phyloP scores from a whole-genome alignment of 1,140 invertebrate genomes.

The Drosophila leontia region DNA sequence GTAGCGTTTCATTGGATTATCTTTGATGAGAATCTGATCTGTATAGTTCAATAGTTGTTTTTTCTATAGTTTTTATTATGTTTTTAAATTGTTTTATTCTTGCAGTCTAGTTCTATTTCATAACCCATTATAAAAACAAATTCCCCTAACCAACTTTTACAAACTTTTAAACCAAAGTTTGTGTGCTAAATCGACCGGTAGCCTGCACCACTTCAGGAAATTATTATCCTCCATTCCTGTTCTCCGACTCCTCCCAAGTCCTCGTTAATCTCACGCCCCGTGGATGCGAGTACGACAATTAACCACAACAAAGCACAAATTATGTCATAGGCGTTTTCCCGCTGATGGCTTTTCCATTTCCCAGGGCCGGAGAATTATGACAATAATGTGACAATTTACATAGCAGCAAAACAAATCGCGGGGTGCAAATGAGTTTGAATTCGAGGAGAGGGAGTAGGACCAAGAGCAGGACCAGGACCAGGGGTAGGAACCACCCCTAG shows the following conservation, averaged over 20 bases:
- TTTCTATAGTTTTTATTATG: neutral
- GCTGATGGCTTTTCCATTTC: slow-evolving; percentile 74
- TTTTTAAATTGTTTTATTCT: neutral
- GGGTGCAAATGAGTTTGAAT: slow-evolving; percentile 40
- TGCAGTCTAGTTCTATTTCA: neutral
- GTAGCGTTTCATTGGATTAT: neutral
- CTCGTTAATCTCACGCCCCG: slow-evolving; percentile 54
- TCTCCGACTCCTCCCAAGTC: slow-evolving; percentile 9
- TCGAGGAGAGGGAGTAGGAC: slow-evolving; percentile 3
- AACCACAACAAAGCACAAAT: slow-evolving; percentile 80
- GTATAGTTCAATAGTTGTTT: neutral
- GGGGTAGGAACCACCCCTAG: slow-evolving; percentile 58
- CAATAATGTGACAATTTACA: slow-evolving; percentile 83
- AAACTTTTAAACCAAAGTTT: neutral
- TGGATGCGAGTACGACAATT: slow-evolving; percentile 57
- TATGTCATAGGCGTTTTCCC: slow-evolving; percentile 73
- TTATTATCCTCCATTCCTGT: slow-evolving; percentile 17
- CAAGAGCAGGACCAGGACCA: neutral
- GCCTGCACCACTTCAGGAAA: slow-evolving; percentile 25
- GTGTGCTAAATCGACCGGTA: slow-evolving; percentile 27
- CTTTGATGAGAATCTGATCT: neutral
- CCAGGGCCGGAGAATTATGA: slow-evolving; percentile 69
- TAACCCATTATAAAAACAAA: neutral
- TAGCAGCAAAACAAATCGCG: slow-evolving; percentile 64
- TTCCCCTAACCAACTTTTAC: slow-evolving; percentile 1